Percentiles rank a stretch among this genome's conserved stretches.
phyloP scores from a whole-genome alignment of 2,888 invertebrate species.

The Lissonota sp. region DNA sequence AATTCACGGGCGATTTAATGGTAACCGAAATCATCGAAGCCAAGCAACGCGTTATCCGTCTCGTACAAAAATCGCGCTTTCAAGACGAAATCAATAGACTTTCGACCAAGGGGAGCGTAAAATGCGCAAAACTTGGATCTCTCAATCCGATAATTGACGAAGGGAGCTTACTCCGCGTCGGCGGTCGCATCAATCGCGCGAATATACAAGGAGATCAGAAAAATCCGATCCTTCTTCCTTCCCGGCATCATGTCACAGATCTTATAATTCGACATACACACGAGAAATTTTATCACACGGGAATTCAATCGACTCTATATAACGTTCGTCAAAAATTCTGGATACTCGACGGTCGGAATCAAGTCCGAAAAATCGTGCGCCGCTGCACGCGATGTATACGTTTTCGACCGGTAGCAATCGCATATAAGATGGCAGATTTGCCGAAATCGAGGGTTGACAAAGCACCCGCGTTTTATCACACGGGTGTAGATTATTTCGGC shows the following conservation, averaged over 20 bases:
- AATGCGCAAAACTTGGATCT: constrained; percentile 30
- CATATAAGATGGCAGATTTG: constrained; percentile 40
- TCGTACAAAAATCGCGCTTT: constrained; percentile 30
- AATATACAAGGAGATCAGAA: constrained; percentile 32
- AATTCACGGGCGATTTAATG: neutral
- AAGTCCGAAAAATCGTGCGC: constrained; percentile 9
- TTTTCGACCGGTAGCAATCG: constrained; percentile 8
- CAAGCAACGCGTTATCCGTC: constrained; percentile 6
- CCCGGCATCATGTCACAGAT: constrained; percentile 37
- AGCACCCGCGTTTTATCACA: constrained; percentile 36
- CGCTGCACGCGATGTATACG: constrained; percentile 41
- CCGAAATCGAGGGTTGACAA: constrained; percentile 25
- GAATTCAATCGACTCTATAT: constrained; percentile 25
- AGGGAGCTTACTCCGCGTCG: constrained; percentile 47
- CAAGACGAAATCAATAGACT: constrained; percentile 31
- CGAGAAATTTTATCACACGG: constrained; percentile 11
- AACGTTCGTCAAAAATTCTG: constrained; percentile 30
- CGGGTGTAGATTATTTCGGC: constrained; percentile 57
- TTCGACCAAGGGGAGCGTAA: neutral
- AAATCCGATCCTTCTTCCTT: constrained; percentile 54
- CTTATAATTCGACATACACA: constrained; percentile 30
- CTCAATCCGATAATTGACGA: constrained; percentile 52
- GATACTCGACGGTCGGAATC: constrained; percentile 15
- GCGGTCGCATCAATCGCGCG: constrained; percentile 47
- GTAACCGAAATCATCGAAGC: constrained; percentile 12